A percentile compares a stretch with the other conserved stretches of the same genome.
These are phyloP conservation scores for Entelurus aequoreus DNA, from an alignment of 2,113 vertebrate species.

Conservation along the genomic window DNA sequence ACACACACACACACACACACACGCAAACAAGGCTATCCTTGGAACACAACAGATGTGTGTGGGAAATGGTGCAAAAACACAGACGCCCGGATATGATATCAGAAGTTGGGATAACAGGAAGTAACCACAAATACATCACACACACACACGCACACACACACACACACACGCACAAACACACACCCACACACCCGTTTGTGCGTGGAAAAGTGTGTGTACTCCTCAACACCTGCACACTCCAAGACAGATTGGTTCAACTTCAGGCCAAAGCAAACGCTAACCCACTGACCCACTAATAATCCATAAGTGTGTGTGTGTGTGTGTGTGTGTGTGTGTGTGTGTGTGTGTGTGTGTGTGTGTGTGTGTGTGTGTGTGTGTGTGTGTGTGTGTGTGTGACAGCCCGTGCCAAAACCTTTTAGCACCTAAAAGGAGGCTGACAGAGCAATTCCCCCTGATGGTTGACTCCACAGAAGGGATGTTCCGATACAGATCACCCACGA, in stretches of 20 bases:
- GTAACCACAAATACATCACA: slow-evolving; percentile 33
- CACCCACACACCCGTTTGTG: not conserved
- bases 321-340: not conserved
- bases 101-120: slow-evolving; percentile 46
- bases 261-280: slow-evolving; percentile 31
- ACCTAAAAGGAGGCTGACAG: not conserved
- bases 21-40: slow-evolving; percentile 6
- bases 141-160: slow-evolving; percentile 19
- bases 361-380: slow-evolving; percentile 1
- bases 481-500: too few species aligned
- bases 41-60: slow-evolving; percentile 62
- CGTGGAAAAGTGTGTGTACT: slow-evolving; percentile 21
- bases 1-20: not conserved
- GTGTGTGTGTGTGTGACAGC: not conserved
- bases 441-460: too few species aligned
- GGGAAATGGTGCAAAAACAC: slow-evolving; percentile 60
- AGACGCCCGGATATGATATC: slow-evolving; percentile 57
- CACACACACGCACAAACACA: slow-evolving; percentile 1
- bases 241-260: slow-evolving; percentile 56
- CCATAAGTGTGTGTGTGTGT: slow-evolving; percentile 17
- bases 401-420: slow-evolving; percentile 7
- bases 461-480: not conserved
- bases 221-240: slow-evolving; percentile 22
- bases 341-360: not conserved
- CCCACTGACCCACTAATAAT: slow-evolving; percentile 48